phyloP scores from a whole-genome alignment of 1,140 invertebrate genomes.

The Anastrepha ludens region DNA sequence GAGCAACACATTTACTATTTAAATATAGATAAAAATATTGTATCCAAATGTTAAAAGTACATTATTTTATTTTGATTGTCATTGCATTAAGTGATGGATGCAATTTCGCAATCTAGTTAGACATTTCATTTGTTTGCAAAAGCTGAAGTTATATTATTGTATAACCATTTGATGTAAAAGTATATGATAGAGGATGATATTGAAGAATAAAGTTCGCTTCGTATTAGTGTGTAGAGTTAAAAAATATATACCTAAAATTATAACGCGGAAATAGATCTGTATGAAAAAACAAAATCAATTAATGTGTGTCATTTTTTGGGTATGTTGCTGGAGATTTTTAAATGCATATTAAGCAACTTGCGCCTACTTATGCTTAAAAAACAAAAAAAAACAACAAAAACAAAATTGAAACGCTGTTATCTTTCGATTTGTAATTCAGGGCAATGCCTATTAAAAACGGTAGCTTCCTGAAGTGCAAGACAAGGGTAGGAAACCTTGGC shows the following conservation, averaged over 20 bases:
- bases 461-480: constrained; percentile 6
- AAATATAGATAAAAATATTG: neutral
- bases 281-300: neutral
- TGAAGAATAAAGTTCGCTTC: constrained; percentile 22
- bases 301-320: neutral
- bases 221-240: constrained; percentile 35
- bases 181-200: neutral
- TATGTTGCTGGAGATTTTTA: neutral
- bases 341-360: no score
- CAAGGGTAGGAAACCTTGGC: constrained; percentile 10
- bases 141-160: constrained; percentile 8
- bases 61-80: neutral
- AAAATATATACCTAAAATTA: constrained; percentile 12
- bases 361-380: no score
- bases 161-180: constrained; percentile 17
- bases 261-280: constrained; percentile 13
- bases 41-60: neutral
- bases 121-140: neutral
- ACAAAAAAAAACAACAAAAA: no score
- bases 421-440: no score
- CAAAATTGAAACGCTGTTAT: no score
- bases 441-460: neutral
- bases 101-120: neutral
- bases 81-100: neutral
- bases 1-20: neutral